Evolutionary conservation across 2,113 vertebrate species (phyloP).

Genomic region (Ranitomeya variabilis): DNA sequence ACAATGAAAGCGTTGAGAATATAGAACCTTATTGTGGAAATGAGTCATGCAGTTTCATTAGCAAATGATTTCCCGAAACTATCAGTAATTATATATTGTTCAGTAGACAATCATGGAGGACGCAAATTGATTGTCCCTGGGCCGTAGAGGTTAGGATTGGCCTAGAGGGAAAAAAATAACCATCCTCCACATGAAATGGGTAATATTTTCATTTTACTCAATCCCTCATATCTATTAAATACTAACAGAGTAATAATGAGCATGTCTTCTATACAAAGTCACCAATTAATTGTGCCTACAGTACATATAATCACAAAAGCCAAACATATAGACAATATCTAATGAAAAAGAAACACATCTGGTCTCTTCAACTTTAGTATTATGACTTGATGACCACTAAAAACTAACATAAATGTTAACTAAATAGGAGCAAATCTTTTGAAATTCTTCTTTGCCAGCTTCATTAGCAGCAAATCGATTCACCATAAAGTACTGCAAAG

Average conservation of each 20-base stretch:
- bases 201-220: not conserved
- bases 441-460: too few species aligned
- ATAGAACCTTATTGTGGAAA: not conserved
- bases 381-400: too few species aligned
- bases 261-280: not conserved
- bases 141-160: not conserved
- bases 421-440: too few species aligned
- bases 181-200: not conserved
- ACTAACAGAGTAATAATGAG: slow-evolving; percentile 1
- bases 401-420: too few species aligned
- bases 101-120: not conserved
- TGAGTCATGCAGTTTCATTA: not conserved
- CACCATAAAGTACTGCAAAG: too few species aligned
- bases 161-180: not conserved
- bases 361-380: not conserved
- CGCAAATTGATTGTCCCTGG: not conserved
- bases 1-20: too few species aligned
- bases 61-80: not conserved
- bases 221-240: not conserved
- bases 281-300: not conserved
- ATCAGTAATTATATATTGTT: not conserved
- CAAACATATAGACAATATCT: not conserved
- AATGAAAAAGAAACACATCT: not conserved
- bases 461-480: too few species aligned
- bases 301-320: not conserved